Evolutionary conservation across 1,140 invertebrate species (phyloP).

Genomic region (Muscidifurax raptorellus): DNA sequence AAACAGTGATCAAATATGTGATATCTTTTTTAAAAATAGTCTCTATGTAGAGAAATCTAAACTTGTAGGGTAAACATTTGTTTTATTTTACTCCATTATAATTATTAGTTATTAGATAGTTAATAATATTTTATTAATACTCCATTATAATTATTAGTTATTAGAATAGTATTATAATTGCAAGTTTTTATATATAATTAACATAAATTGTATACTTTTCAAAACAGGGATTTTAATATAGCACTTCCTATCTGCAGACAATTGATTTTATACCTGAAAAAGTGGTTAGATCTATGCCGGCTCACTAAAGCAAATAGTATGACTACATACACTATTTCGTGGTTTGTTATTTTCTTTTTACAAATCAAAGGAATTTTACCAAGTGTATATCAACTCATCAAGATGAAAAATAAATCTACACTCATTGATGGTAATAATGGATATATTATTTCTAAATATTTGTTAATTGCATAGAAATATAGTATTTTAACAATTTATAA

Average conservation of each 20-base stretch:
- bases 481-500: not conserved
- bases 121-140: too few species aligned
- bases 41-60: slow-evolving; percentile 77
- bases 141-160: too few species aligned
- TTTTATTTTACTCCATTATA: slow-evolving; percentile 26
- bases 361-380: slow-evolving; percentile 50
- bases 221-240: too few species aligned
- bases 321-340: slow-evolving; percentile 53
- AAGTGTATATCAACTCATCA: not conserved
- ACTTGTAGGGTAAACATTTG: slow-evolving; percentile 68
- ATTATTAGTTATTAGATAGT: too few species aligned
- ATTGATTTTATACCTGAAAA: slow-evolving; percentile 68
- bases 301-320: slow-evolving; percentile 44
- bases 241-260: slow-evolving; percentile 54
- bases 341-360: slow-evolving; percentile 60
- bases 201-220: too few species aligned
- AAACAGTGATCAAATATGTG: slow-evolving; percentile 74
- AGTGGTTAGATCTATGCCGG: slow-evolving; percentile 66
- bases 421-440: slow-evolving; percentile 29
- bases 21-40: slow-evolving; percentile 78
- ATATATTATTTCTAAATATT: not conserved
- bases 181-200: too few species aligned
- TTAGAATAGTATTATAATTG: too few species aligned
- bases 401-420: not conserved
- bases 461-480: not conserved